Evolutionary conservation across 2,888 invertebrate genomes (phyloP).

Genomic region (Acronicta aceris): DNA sequence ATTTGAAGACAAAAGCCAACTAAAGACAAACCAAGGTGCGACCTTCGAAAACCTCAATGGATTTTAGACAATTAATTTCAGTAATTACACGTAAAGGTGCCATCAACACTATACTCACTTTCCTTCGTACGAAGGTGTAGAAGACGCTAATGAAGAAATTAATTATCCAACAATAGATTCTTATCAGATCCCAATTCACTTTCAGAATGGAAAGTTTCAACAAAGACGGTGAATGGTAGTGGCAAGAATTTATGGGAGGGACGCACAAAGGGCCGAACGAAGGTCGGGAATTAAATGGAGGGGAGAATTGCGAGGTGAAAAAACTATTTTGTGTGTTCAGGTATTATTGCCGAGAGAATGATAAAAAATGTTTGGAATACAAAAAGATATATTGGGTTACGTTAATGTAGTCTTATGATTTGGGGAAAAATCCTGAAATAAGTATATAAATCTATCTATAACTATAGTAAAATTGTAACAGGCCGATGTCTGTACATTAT

Average conservation of each 20-base stretch:
- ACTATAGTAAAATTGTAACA: no score
- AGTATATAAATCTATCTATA: no score
- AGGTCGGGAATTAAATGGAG: conserved; percentile 44
- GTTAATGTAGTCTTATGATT: neutral
- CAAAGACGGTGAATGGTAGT: conserved; percentile 56
- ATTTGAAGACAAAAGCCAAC: conserved; percentile 28
- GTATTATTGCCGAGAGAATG: conserved; percentile 19
- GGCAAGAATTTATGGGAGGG: conserved; percentile 71
- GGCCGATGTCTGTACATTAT: no score
- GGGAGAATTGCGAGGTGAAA: conserved; percentile 19
- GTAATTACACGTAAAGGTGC: conserved; percentile 55
- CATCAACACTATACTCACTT: conserved; percentile 37
- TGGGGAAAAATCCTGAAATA: neutral
- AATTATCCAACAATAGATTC: conserved; percentile 81
- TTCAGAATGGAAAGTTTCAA: conserved; percentile 67
- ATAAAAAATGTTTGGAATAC: conserved; percentile 3
- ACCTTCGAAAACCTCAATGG: conserved; percentile 36
- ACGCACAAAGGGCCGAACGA: conserved; percentile 66
- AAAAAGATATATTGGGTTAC: neutral
- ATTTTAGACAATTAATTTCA: conserved; percentile 54
- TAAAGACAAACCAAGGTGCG: conserved; percentile 15
- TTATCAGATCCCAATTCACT: conserved; percentile 71
- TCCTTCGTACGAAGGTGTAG: conserved; percentile 54
- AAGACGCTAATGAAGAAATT: conserved; percentile 81
- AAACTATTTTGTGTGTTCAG: conserved; percentile 17